Evolutionary conservation across 2,888 invertebrate genomes (phyloP).

Genomic region (Phalera bucephala): DNA sequence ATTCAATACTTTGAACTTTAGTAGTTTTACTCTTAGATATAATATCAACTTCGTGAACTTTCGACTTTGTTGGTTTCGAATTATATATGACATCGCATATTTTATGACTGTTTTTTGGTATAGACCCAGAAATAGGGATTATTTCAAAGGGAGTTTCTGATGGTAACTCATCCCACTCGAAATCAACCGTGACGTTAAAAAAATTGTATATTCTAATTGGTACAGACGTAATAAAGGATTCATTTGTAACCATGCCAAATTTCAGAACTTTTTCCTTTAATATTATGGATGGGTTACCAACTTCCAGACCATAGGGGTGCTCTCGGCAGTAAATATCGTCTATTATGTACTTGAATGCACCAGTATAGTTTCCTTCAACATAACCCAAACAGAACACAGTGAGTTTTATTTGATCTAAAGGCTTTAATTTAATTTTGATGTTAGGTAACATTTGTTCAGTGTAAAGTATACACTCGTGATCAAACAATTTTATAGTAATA

Average conservation of each 20-base stretch:
- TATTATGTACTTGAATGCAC: constrained; percentile 57
- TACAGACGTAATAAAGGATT: constrained; percentile 63
- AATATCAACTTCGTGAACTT: constrained; percentile 62
- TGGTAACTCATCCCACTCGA: constrained; percentile 54
- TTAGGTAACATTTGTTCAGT: constrained; percentile 43
- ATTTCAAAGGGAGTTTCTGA: constrained; percentile 67
- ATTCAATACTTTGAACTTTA: constrained; percentile 52
- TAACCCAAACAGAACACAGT: constrained; percentile 50
- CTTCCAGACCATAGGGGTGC: constrained; percentile 56
- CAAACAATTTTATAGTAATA: constrained; percentile 43
- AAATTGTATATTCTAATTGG: constrained; percentile 61
- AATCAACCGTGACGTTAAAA: constrained; percentile 59
- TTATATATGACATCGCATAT: constrained; percentile 62
- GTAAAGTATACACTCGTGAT: constrained; percentile 49
- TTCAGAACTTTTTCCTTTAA: constrained; percentile 58
- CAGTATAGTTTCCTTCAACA: constrained; percentile 45
- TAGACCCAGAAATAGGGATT: constrained; percentile 52
- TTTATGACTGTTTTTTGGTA: constrained; percentile 54
- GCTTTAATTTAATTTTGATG: constrained; percentile 44
- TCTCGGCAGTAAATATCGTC: constrained; percentile 53
- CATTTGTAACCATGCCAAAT: constrained; percentile 73
- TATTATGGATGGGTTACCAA: constrained; percentile 52
- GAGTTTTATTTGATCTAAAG: constrained; percentile 40
- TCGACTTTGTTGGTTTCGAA: constrained; percentile 61
- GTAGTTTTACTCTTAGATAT: constrained; percentile 38